A percentile compares a stretch with the other conserved stretches of the same genome.
phyloP scores from a whole-genome alignment of 1,140 invertebrate species.

The Periplaneta americana region DNA sequence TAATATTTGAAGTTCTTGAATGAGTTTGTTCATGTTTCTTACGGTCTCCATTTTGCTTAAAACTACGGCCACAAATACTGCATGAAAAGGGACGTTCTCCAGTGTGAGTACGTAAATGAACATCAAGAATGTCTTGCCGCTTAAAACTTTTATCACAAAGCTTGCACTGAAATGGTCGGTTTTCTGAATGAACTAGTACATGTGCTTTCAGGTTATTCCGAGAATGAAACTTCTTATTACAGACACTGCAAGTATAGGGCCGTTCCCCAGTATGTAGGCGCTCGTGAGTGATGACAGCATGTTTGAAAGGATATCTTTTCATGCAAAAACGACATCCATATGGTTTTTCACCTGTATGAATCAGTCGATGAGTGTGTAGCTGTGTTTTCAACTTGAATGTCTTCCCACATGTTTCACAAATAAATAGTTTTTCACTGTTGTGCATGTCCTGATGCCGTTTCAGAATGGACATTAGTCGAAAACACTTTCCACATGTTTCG shows the following conservation, averaged over 20 bases:
- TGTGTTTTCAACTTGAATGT: not conserved
- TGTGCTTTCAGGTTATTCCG: not conserved
- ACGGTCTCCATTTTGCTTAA: not conserved
- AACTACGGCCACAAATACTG: not conserved
- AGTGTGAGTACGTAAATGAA: not conserved
- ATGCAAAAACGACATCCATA: slow-evolving; percentile 58
- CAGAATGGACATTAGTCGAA: slow-evolving; percentile 62
- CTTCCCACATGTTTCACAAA: not conserved
- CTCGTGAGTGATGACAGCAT: not conserved
- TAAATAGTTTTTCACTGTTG: too few species aligned
- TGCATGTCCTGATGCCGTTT: too few species aligned
- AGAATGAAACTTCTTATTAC: slow-evolving; percentile 1
- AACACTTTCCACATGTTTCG: not conserved
- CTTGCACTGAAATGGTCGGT: slow-evolving; percentile 4
- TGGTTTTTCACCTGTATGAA: slow-evolving; percentile 41
- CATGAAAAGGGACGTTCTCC: not conserved
- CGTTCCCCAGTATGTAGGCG: slow-evolving; percentile 1
- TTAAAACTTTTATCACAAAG: slow-evolving; percentile 2
- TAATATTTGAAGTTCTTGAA: too few species aligned
- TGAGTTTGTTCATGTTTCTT: not conserved
- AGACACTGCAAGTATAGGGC: slow-evolving; percentile 7
- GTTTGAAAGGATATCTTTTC: slow-evolving; percentile 40
- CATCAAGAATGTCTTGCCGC: not conserved
- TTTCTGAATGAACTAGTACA: not conserved
- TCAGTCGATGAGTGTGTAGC: not conserved